Percentiles rank a stretch among this genome's conserved stretches.
Evolutionary conservation across 2,888 invertebrate genomes (phyloP).

Genomic region (Melinaea menophilus): DNA sequence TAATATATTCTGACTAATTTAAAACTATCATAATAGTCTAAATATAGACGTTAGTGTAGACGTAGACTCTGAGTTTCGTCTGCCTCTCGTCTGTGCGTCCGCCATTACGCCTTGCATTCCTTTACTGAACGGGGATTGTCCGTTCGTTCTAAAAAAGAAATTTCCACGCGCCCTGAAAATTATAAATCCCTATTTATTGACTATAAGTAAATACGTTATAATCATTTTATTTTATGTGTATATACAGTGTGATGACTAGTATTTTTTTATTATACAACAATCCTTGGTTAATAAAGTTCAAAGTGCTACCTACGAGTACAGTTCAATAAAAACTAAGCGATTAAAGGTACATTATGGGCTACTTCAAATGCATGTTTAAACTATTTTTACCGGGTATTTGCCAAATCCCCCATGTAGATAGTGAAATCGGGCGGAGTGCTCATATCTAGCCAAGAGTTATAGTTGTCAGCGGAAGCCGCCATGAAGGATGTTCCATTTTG

Average conservation of each 20-base stretch:
- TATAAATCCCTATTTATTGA: neutral
- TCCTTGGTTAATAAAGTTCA: too few relatives aligned
- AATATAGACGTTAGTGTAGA: conserved; percentile 13
- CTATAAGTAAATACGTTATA: too few relatives aligned
- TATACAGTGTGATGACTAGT: too few relatives aligned
- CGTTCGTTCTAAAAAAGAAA: conserved; percentile 58
- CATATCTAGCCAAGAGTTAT: conserved; percentile 67
- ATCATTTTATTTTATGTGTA: too few relatives aligned
- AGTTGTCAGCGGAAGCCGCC: conserved; percentile 59
- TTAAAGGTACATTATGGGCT: too few relatives aligned
- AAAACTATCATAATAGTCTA: conserved; percentile 6
- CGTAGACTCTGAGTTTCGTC: conserved; percentile 10
- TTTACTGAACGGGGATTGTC: conserved; percentile 46
- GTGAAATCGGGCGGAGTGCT: conserved; percentile 34
- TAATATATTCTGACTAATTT: neutral
- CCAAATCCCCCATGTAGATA: conserved; percentile 61
- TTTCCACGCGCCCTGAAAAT: conserved; percentile 59
- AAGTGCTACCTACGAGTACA: too few relatives aligned
- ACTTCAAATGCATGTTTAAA: neutral
- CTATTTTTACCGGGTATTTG: conserved; percentile 50
- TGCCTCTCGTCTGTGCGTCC: neutral
- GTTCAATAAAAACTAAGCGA: too few relatives aligned
- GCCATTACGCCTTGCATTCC: conserved; percentile 43
- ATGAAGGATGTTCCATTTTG: conserved; percentile 62
- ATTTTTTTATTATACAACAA: too few relatives aligned